Conservation (phyloP, 2,113 vertebrate species). For the Heterocephalus glaber region DNA sequence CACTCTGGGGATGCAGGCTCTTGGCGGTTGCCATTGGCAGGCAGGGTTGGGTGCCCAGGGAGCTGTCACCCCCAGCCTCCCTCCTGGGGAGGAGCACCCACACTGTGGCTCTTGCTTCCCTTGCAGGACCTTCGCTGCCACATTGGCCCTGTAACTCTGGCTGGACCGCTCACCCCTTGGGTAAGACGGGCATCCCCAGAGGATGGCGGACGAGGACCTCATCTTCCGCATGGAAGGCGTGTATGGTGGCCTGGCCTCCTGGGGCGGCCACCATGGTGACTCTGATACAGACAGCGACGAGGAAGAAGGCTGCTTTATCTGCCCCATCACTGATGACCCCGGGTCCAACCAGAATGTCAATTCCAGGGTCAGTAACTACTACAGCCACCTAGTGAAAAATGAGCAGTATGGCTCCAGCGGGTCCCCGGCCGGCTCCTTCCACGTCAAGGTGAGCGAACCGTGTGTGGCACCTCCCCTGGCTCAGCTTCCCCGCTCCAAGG, state of each 20-base stretch:
- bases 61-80: neutral
- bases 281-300: conserved; percentile 88
- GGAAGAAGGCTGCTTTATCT: conserved; percentile 91
- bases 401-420: conserved; percentile 86
- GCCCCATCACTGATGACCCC: conserved; percentile 92
- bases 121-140: conserved; percentile 11
- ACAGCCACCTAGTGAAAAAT: conserved; percentile 82
- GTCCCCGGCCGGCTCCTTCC: conserved; percentile 89
- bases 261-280: conserved; percentile 72
- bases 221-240: conserved; percentile 97
- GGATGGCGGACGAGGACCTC: conserved; percentile 96
- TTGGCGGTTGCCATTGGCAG: neutral
- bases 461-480: fast-evolving
- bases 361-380: conserved; percentile 86
- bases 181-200: neutral
- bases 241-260: conserved; percentile 79
- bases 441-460: conserved; percentile 88
- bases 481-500: fast-evolving
- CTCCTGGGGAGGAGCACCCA: neutral
- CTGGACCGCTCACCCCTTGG: conserved; percentile 44
- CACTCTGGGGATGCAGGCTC: neutral
- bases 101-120: neutral
- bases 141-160: conserved; percentile 73
- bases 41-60: neutral
- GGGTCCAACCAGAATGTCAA: conserved; percentile 75